Percentiles rank a stretch among this genome's conserved stretches.
Conservation (phyloP, 2,797 vertebrate genomes). For the Leuciscus waleckii region DNA sequence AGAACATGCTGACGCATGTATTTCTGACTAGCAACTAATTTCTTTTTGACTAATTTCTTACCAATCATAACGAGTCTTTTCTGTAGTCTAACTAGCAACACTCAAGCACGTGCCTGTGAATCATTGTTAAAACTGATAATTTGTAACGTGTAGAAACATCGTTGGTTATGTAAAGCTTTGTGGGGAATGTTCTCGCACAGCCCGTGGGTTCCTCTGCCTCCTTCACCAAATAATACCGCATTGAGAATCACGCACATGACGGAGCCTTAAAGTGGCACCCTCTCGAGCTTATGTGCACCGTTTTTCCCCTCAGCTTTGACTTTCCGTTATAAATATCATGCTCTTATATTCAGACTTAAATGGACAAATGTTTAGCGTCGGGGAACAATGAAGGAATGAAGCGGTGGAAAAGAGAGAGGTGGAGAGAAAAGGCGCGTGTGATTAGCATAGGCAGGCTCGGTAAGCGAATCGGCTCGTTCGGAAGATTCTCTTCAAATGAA, state of each 20-base stretch:
- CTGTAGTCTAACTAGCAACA: not conserved
- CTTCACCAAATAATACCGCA: conserved; percentile 50
- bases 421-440: conserved; percentile 11
- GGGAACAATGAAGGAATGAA: conserved; percentile 9
- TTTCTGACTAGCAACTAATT: not conserved
- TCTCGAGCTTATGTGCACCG: not conserved
- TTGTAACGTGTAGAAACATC: not conserved
- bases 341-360: conserved; percentile 47
- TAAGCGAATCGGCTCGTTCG: conserved; percentile 17
- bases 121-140: not conserved
- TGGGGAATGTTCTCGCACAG: conserved; percentile 32
- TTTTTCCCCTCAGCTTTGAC: not conserved
- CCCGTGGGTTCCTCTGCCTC: conserved; percentile 22
- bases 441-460: not conserved
- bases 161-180: conserved; percentile 22
- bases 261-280: conserved; percentile 33
- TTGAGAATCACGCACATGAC: conserved; percentile 33
- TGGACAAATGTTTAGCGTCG: conserved; percentile 38
- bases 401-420: not conserved
- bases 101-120: not conserved
- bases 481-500: not conserved
- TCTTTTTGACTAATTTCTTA: not conserved
- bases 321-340: not conserved
- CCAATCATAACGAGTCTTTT: not conserved
- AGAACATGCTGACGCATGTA: not conserved